phyloP scores from a whole-genome alignment of 2,888 invertebrate species.

The Cataglyphis cursor region DNA sequence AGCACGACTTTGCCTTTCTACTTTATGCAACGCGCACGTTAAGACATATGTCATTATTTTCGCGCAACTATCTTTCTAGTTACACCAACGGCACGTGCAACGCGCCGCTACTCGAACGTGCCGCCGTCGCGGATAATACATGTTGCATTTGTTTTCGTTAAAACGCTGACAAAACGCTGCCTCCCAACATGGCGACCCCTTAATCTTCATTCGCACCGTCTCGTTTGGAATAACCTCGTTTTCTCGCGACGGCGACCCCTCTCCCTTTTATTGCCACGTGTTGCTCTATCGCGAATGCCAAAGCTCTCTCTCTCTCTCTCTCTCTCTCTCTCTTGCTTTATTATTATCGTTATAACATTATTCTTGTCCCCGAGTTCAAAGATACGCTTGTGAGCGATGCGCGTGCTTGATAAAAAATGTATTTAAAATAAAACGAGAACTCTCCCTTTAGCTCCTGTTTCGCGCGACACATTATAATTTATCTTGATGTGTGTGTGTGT shows the following conservation, averaged over 20 bases:
- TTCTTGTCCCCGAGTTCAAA: constrained; percentile 3
- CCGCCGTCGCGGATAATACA: constrained; percentile 72
- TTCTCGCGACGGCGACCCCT: constrained; percentile 34
- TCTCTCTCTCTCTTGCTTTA: neutral
- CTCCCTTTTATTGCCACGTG: constrained; percentile 52
- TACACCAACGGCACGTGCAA: constrained; percentile 78
- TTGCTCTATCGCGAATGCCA: constrained; percentile 42
- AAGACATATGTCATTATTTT: constrained; percentile 82
- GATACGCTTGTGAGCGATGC: neutral
- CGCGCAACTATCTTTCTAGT: constrained; percentile 83
- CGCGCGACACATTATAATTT: constrained; percentile 22
- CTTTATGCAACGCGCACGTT: constrained; percentile 56
- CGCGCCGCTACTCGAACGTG: constrained; percentile 74
- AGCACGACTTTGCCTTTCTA: constrained; percentile 68
- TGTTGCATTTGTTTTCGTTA: constrained; percentile 80
- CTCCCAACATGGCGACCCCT: constrained; percentile 56
- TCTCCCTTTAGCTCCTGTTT: neutral
- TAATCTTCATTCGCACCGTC: constrained; percentile 59
- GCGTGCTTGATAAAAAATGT: neutral
- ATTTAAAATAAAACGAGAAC: neutral
- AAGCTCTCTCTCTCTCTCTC: neutral
- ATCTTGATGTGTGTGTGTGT: constrained; percentile 4
- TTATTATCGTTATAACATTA: constrained; percentile 15
- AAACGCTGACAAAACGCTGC: constrained; percentile 74
- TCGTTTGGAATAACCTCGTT: constrained; percentile 51